Base-by-base conservation (phyloP, 2,888 invertebrate species). In the Nymphalis polychloros region DNA sequence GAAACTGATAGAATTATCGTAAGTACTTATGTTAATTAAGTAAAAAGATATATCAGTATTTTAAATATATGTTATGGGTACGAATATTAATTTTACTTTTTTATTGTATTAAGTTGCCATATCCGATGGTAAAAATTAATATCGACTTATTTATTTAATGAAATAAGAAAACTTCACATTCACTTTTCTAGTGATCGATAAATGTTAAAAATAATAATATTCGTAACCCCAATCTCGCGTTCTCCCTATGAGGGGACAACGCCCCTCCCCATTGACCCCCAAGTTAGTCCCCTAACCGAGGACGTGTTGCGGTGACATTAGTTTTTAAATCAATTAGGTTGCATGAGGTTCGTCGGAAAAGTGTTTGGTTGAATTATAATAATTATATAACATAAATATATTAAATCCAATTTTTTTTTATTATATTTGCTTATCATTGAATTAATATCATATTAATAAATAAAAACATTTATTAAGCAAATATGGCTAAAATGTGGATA, bases 271-370 rank as follows among this genome's bases (percentile, higher is more conserved):
- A 31, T 52, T 69, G 73, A 66, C 73, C 71, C n/a, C 69, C 63
- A 50, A 63, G 53, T 49, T 59, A 63, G 64, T 67, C 69, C 69
- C 66, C 64, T 63, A 62, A 69, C 67, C 68, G 50, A 31, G 17
- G 16, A 64, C 64, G 61, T 69, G 63, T 64, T 73, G 67, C 70
- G 73, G 71, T 66, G 68, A 69, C 62, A 73, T 71, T 64, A 68
- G 70, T 71, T 68, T 71, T 74, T 73, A 70, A 74, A 72, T 74
- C 70, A 74, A 74, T 74, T 73, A 74, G 57, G 47, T 53, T 41
- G 61, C 20, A 57, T 41, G 57, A 57, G 41, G 57, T 41, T 19
- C 49, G 49, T 49, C 19, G 41, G 23, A 13, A 31, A 35, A 57
- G 41, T 55, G 10, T 31, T 55, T 8, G 27, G 1, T 55, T 55